Conservation (phyloP, 2,113 vertebrate species). For the Lathamus discolor region DNA sequence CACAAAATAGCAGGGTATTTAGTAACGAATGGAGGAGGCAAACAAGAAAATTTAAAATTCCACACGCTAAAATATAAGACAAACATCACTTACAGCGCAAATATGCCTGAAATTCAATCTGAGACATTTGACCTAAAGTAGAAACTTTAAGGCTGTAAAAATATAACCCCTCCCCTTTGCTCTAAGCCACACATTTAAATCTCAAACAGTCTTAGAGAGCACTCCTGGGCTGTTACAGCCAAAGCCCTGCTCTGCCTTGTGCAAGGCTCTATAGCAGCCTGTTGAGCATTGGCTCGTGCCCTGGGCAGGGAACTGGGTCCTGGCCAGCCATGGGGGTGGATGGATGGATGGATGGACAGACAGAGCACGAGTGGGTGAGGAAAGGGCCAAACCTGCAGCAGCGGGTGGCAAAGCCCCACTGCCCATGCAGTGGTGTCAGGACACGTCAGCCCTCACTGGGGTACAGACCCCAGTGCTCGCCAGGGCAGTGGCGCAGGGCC, state of each 20-base stretch:
- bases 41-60: not conserved
- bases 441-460: not conserved
- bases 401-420: rapidly evolving
- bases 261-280: not conserved
- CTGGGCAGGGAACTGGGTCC: not conserved
- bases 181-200: not conserved
- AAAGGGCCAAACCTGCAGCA: not conserved
- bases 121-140: not conserved
- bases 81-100: not conserved
- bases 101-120: not conserved
- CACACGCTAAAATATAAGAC: not conserved
- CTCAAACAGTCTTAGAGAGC: not conserved
- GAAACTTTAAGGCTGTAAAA: not conserved
- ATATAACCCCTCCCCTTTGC: not conserved
- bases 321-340: not conserved
- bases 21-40: not conserved
- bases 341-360: not conserved
- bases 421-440: rapidly evolving
- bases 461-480: rapidly evolving
- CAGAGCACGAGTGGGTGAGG: not conserved
- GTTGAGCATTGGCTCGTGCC: not conserved
- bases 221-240: not conserved
- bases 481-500: rapidly evolving
- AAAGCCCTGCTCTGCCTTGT: not conserved
- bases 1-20: not conserved